Evolutionary conservation across 2,888 invertebrate genomes (phyloP), one percentile per base, ranked within the genome.

Genomic region (Brassicogethes aeneus): DNA sequence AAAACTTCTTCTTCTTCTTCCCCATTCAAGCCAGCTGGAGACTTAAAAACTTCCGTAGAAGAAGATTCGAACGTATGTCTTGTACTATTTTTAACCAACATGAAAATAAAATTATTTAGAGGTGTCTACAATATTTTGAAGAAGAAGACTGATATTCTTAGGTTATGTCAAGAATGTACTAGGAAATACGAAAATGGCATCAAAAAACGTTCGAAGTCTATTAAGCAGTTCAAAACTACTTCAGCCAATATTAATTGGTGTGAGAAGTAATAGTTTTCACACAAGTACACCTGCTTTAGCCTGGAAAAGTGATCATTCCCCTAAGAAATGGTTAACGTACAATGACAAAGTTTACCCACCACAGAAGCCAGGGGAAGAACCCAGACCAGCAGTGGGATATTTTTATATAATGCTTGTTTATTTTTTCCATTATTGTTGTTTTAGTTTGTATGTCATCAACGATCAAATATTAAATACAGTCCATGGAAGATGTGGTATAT

Each of bases 401-500:
- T 45, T 31, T 36, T n/a, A 16, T 23, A 31, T 10, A 17, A 34
- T 16, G 2, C 2, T 16, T 16, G 15, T 14, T 10, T 35, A 34
- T 35, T 7, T 35, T 35, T 35, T 35, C 14, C 36, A 14, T 7
- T 15, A 15, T 13, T 39, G 17, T 32, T 16, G 17, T 75, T 79
- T 45, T 68, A 94, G 94, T 94, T 78, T 71, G 77, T 95, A 1
- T 92, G 91, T 54, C 92, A 95, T 67, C 77, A 82, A 71, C 80
- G 83, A 58, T 69, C 75, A 12, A 85, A 92, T 60, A 77, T 96
- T 34, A 91, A 91, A 69, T 93, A 94, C 63, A 90, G 90, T 59
- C 85, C 85, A 0, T 81, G 86, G 61, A 96, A 93, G 65, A 80
- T 96, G 78, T 94, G 92, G 91, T 94, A 93, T 54, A 76, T 93